phyloP scores from a whole-genome alignment of 1,140 invertebrate species.

The Maconellicoccus hirsutus region DNA sequence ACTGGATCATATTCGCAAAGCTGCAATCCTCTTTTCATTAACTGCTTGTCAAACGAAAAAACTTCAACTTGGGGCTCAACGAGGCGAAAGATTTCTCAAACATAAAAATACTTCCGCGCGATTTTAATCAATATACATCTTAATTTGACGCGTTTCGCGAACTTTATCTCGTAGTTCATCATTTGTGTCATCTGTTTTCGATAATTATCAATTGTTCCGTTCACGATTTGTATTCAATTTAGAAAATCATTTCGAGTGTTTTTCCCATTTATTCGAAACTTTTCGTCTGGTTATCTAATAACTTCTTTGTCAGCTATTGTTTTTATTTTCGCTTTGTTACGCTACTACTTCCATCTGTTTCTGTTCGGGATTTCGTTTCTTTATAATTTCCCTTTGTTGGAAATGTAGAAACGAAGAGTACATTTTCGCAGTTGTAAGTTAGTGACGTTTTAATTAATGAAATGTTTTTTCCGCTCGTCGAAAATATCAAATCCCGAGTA shows the following conservation, averaged over 20 bases:
- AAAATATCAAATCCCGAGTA: not conserved
- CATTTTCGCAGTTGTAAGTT: not conserved
- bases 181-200: no score
- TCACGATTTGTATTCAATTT: not conserved
- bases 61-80: no score
- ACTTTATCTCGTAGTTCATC: no score
- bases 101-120: no score
- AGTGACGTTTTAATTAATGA: slow-evolving; percentile 9
- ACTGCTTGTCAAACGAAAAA: no score
- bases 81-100: no score
- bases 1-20: no score
- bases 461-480: not conserved
- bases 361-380: not conserved
- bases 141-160: no score
- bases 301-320: not conserved
- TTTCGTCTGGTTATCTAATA: slow-evolving; percentile 2
- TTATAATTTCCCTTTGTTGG: not conserved
- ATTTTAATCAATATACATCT: no score
- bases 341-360: not conserved
- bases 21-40: no score
- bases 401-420: no score
- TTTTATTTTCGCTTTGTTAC: not conserved
- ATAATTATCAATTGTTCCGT: not conserved
- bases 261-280: not conserved
- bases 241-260: not conserved